phyloP scores from a whole-genome alignment of 1,140 invertebrate species.

The Drosophila watanabei region DNA sequence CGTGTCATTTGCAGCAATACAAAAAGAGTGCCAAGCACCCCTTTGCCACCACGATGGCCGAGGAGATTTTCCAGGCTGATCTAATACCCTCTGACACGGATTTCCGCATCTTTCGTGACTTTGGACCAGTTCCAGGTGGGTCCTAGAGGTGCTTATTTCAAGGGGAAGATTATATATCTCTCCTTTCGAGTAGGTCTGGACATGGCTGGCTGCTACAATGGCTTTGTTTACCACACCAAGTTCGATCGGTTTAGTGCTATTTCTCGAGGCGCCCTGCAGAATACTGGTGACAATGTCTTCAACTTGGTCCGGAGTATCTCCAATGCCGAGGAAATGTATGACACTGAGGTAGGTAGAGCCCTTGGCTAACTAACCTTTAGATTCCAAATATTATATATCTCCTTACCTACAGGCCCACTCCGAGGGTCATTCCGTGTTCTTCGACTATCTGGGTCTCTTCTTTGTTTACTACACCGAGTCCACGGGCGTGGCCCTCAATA shows the following conservation, averaged over 20 bases:
- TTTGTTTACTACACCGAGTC: constrained; percentile 89
- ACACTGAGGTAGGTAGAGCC: constrained; percentile 64
- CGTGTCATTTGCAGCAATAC: constrained; percentile 89
- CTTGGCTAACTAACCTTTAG: constrained; percentile 78
- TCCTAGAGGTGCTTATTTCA: constrained; percentile 23
- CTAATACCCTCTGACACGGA: constrained; percentile 95
- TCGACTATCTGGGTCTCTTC: constrained; percentile 92
- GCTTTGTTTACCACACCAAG: constrained; percentile 96
- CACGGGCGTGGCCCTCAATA: constrained; percentile 87
- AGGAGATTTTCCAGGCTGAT: constrained; percentile 95
- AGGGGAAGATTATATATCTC: constrained; percentile 83
- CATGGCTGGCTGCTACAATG: constrained; percentile 97
- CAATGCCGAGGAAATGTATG: constrained; percentile 87
- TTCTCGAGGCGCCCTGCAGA: constrained; percentile 91
- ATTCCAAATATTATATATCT: rapidly evolving
- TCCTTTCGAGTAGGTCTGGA: constrained; percentile 87
- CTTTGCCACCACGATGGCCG: constrained; percentile 92
- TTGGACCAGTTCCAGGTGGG: constrained; percentile 89
- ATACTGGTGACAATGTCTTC: constrained; percentile 92
- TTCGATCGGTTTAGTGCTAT: constrained; percentile 92
- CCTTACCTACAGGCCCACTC: constrained; percentile 74
- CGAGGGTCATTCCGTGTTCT: constrained; percentile 90
- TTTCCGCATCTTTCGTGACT: constrained; percentile 94
- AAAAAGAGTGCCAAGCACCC: constrained; percentile 92
- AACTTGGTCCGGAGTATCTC: constrained; percentile 89